Evolutionary conservation across 2,888 invertebrate species (phyloP).

Genomic region (Esperia sulphurella): DNA sequence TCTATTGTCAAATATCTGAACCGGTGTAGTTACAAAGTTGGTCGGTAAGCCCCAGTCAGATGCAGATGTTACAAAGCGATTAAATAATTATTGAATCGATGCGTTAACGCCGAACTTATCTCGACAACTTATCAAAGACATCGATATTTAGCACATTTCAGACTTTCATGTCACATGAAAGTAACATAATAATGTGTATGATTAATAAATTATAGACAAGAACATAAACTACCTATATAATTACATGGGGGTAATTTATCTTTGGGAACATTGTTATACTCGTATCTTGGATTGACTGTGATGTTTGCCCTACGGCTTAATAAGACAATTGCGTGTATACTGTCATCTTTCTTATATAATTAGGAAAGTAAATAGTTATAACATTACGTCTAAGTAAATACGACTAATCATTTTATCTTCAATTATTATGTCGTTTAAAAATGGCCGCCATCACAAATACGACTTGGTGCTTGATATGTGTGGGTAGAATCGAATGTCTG

Average conservation of each 20-base stretch:
- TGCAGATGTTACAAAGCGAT: constrained; percentile 10
- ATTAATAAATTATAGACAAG: neutral
- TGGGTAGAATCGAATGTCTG: constrained; percentile 22
- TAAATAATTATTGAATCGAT: constrained; percentile 24
- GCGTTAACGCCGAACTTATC: constrained; percentile 17
- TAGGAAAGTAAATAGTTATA: constrained; percentile 17
- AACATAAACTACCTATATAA: neutral
- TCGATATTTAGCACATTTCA: neutral
- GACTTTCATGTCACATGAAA: neutral
- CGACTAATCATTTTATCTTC: neutral
- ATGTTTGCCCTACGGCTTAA: constrained; percentile 14
- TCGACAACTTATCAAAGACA: constrained; percentile 11
- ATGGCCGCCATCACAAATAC: constrained; percentile 14
- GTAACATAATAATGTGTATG: neutral
- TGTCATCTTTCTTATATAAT: constrained; percentile 23
- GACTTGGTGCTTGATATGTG: constrained; percentile 27
- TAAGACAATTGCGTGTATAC: constrained; percentile 25
- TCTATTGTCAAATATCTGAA: constrained; percentile 31
- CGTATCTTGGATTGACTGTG: constrained; percentile 1
- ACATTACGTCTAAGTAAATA: constrained; percentile 1
- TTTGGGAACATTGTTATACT: constrained; percentile 1
- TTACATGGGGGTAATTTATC: neutral
- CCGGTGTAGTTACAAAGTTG: constrained; percentile 25
- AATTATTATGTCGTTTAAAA: neutral
- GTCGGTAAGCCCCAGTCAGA: constrained; percentile 29